A percentile compares a stretch with the other conserved stretches of the same genome.
These are phyloP conservation scores for Ormyrus labotus DNA, from an alignment of 2,888 invertebrate genomes.

Conservation along the genomic window DNA sequence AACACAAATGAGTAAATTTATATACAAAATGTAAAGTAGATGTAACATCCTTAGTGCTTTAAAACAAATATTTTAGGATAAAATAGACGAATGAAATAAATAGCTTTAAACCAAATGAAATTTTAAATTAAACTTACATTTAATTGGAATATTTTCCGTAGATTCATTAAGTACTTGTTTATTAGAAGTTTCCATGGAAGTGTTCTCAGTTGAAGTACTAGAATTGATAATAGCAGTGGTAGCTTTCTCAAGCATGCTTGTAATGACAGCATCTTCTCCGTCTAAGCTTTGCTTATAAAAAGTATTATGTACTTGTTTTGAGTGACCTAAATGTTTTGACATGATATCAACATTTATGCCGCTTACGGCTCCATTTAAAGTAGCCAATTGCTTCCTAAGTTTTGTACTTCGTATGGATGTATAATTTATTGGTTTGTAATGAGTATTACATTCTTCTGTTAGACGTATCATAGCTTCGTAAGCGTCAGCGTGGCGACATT, in stretches of 20 bases:
- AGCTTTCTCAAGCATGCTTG: neutral
- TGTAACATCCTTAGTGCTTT: too few species aligned
- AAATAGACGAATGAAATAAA: too few species aligned
- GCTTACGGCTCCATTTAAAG: neutral
- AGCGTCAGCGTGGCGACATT: neutral
- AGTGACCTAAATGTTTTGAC: constrained; percentile 9
- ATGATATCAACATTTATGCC: neutral
- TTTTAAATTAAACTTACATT: too few species aligned
- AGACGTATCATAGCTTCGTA: neutral
- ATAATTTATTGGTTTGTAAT: neutral
- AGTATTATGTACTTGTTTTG: neutral
- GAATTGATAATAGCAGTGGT: too few species aligned
- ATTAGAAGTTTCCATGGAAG: too few species aligned
- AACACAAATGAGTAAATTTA: too few species aligned
- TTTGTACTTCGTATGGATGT: neutral
- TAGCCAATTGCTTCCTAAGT: neutral
- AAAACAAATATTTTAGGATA: too few species aligned
- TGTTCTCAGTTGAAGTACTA: too few species aligned
- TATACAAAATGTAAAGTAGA: too few species aligned
- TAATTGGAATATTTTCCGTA: too few species aligned
- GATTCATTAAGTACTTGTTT: too few species aligned
- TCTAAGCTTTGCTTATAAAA: neutral
- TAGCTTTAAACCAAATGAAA: too few species aligned
- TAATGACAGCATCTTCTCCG: neutral
- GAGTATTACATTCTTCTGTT: neutral